Evolutionary conservation across 2,888 invertebrate species (phyloP).

Genomic region (Himalopsyche kuldschensis): DNA sequence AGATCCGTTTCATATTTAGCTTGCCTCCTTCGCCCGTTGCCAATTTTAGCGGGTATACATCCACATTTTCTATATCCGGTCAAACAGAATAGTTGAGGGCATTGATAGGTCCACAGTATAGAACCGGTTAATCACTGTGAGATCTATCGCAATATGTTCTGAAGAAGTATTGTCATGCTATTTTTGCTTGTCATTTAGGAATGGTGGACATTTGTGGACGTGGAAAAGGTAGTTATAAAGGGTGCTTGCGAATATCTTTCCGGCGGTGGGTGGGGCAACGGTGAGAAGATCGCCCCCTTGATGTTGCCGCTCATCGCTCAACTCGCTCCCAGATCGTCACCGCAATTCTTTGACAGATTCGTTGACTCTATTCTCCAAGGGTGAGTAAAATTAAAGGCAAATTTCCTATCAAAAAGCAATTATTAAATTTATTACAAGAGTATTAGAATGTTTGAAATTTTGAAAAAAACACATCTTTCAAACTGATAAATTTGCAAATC

Average conservation of each 20-base stretch:
- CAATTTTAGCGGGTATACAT: too few species aligned
- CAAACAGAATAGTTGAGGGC: too few species aligned
- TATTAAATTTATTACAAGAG: background rate
- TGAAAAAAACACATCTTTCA: too few species aligned
- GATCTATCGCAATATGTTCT: background rate
- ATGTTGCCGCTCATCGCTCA: conserved; percentile 76
- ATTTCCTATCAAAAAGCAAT: background rate
- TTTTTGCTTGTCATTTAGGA: conserved; percentile 55
- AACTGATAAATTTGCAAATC: too few species aligned
- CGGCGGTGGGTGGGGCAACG: conserved; percentile 77
- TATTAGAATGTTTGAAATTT: too few species aligned
- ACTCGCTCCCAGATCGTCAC: conserved; percentile 60
- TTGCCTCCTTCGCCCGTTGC: too few species aligned
- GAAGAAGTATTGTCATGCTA: background rate
- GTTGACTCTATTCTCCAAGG: conserved; percentile 70
- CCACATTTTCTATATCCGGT: too few species aligned
- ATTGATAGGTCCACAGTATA: too few species aligned
- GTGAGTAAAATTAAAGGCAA: conserved; percentile 49
- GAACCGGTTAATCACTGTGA: too few species aligned
- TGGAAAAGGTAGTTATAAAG: conserved; percentile 73
- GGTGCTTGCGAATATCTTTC: conserved; percentile 69
- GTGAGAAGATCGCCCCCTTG: conserved; percentile 70
- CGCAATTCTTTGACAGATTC: conserved; percentile 65
- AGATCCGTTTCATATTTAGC: too few species aligned
- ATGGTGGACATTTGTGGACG: conserved; percentile 70